Conservation (phyloP, 2,113 vertebrate species). For the Chiloscyllium plagiosum region DNA sequence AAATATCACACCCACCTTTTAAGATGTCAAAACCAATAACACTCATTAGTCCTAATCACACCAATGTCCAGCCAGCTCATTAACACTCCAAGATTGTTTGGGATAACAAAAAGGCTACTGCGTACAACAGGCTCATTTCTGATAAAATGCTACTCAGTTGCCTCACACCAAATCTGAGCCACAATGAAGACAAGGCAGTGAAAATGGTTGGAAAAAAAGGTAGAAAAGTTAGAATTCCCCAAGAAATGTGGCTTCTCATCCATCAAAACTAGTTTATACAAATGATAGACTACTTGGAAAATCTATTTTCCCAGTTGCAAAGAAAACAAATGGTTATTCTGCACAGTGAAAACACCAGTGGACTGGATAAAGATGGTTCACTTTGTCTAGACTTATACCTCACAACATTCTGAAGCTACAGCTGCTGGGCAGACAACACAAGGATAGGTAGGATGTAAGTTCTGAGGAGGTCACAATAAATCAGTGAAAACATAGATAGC, state of each 20-base stretch:
- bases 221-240: not conserved
- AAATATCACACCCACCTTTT: not conserved
- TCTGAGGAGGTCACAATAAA: too few species aligned
- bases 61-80: not conserved
- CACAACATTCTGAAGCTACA: not conserved
- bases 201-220: not conserved
- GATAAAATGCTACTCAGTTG: not conserved
- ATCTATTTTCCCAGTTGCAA: not conserved
- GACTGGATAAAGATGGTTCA: not conserved
- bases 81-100: not conserved
- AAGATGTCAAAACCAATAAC: not conserved
- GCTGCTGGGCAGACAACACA: not conserved
- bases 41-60: not conserved
- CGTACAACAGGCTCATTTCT: not conserved
- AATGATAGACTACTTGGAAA: not conserved
- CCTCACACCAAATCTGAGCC: not conserved
- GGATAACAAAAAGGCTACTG: not conserved
- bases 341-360: not conserved
- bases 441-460: too few species aligned
- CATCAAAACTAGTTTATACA: not conserved
- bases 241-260: not conserved
- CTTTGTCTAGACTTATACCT: not conserved
- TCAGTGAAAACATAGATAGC: too few species aligned
- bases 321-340: not conserved
- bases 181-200: not conserved